Percentiles rank a stretch among this genome's conserved stretches.
phyloP scores from a whole-genome alignment of 2,113 vertebrate species.

The Macquaria ambigua region DNA sequence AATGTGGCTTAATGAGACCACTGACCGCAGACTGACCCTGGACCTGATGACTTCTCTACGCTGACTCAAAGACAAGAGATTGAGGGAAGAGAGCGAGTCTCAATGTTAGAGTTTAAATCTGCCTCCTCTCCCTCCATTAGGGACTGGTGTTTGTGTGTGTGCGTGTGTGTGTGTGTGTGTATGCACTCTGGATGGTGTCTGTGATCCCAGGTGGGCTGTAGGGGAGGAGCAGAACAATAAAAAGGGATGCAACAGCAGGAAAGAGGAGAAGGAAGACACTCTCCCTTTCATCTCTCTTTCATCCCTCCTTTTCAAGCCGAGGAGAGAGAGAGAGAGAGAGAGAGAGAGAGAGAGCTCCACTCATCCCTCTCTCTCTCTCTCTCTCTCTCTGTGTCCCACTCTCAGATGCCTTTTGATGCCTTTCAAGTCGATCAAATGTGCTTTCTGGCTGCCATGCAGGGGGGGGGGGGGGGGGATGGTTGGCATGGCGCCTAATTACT shows the following conservation, averaged over 20 bases:
- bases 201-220: constrained; percentile 74
- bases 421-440: constrained; percentile 71
- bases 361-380: not conserved
- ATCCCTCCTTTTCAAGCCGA: constrained; percentile 63
- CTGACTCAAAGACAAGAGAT: not conserved
- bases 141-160: not conserved
- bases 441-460: constrained; percentile 54
- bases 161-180: constrained; percentile 1
- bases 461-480: not conserved
- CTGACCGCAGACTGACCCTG: constrained; percentile 18
- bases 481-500: constrained; percentile 70
- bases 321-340: not conserved
- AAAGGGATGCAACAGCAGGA: constrained; percentile 61
- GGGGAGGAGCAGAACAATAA: constrained; percentile 60
- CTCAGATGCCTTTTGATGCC: constrained; percentile 72
- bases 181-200: constrained; percentile 53
- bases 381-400: constrained; percentile 23
- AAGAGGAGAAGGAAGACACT: constrained; percentile 69
- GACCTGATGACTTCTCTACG: not conserved
- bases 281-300: constrained; percentile 77
- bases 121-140: not conserved
- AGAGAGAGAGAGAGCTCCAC: constrained; percentile 3
- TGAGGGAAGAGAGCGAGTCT: not conserved
- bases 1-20: constrained; percentile 12
- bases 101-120: not conserved